These are phyloP conservation scores for Agelas oroides DNA, from an alignment of 37 sponge, comb jelly and placozoan species.

Conservation along the genomic window DNA sequence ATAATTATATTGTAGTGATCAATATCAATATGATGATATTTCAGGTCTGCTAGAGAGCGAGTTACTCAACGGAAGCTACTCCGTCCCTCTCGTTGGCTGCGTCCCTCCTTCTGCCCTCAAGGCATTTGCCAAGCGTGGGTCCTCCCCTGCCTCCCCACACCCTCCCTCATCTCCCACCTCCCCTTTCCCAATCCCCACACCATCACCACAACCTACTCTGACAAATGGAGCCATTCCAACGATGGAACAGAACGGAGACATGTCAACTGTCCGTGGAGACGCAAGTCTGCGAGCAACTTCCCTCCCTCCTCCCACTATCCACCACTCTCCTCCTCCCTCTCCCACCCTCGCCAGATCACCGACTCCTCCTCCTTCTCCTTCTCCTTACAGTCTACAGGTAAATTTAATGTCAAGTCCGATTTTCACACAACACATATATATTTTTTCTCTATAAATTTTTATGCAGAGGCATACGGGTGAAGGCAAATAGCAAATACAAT, in stretches of 20 bases:
- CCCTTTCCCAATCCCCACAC: background rate
- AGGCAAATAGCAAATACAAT: no score
- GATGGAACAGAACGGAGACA: no score
- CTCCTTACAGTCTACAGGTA: background rate
- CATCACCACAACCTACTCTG: background rate
- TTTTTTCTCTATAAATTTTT: no score
- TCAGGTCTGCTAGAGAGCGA: constrained; percentile 22
- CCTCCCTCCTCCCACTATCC: background rate
- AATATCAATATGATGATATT: no score
- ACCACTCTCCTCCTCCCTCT: background rate
- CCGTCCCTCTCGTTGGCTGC: constrained; percentile 45
- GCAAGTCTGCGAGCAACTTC: background rate
- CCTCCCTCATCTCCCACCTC: background rate
- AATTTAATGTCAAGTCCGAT: no score
- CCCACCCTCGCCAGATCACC: background rate
- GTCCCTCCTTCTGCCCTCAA: constrained; percentile 44
- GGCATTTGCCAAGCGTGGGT: background rate
- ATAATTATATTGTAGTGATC: no score
- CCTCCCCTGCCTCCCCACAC: background rate
- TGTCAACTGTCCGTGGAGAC: no score
- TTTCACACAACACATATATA: no score
- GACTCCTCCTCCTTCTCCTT: background rate
- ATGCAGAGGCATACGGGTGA: no score
- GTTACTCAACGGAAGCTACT: constrained; percentile 3
- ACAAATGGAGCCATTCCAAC: no score